Conservation (phyloP, 2,797 vertebrate species). For the Pelochelys cantorii region DNA sequence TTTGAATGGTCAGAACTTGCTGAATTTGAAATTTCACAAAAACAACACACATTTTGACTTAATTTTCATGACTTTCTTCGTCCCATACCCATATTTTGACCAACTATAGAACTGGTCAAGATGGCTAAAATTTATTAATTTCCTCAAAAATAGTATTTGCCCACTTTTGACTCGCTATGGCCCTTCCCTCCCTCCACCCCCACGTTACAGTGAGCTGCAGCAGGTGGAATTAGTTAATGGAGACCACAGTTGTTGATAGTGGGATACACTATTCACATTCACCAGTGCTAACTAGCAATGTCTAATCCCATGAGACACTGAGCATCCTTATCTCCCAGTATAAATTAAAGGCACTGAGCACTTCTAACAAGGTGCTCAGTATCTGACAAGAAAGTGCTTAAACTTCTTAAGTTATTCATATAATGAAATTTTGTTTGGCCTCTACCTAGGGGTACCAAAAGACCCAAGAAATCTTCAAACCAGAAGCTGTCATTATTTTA, state of each 20-base stretch:
- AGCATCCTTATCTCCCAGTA: not conserved
- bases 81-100: not conserved
- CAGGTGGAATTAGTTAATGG: not conserved
- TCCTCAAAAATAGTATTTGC: not conserved
- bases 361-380: not conserved
- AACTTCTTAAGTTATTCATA: rapidly evolving
- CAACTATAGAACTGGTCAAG: not conserved
- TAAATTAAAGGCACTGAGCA: not conserved
- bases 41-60: not conserved
- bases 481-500: not conserved
- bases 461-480: not conserved
- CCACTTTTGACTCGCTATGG: not conserved
- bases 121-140: not conserved
- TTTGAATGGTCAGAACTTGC: not conserved
- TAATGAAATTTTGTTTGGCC: not conserved
- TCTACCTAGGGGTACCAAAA: not conserved
- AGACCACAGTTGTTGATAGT: not conserved
- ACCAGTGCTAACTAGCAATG: rapidly evolving
- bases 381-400: not conserved
- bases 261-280: not conserved
- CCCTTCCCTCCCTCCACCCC: not conserved
- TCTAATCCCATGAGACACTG: not conserved
- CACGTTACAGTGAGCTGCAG: not conserved
- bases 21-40: not conserved
- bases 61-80: not conserved